Percentiles rank a stretch among this genome's conserved stretches.
These are phyloP conservation scores for Cabera pusaria DNA, from an alignment of 2,888 invertebrate species.

Conservation along the genomic window DNA sequence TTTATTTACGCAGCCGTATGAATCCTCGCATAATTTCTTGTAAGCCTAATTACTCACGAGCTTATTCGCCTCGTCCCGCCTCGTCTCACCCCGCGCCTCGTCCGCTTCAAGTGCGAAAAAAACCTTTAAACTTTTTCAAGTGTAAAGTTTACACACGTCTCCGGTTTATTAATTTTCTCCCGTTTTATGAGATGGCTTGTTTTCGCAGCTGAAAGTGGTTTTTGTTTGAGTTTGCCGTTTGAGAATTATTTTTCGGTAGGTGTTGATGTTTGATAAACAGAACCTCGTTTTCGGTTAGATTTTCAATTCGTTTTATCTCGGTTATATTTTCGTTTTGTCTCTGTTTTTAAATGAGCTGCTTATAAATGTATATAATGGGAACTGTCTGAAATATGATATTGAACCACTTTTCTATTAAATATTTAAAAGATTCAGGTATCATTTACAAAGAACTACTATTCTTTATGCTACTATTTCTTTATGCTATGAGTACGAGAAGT, in stretches of 20 bases:
- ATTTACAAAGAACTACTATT: no score
- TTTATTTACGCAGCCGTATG: conserved; percentile 18
- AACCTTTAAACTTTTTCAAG: conserved; percentile 58
- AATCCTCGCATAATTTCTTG: conserved; percentile 60
- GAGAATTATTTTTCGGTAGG: conserved; percentile 1
- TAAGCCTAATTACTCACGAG: conserved; percentile 72
- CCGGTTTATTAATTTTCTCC: conserved; percentile 26
- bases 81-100: conserved; percentile 35
- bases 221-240: conserved; percentile 5
- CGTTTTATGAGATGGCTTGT: conserved; percentile 16
- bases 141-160: conserved; percentile 49
- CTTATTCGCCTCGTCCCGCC: conserved; percentile 47
- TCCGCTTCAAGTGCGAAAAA: conserved; percentile 46
- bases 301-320: no score
- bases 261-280: no score
- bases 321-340: no score
- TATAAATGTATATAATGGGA: no score
- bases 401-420: no score
- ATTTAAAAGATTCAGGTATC: no score
- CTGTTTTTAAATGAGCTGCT: no score
- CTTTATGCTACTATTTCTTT: no score
- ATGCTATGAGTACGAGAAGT: no score
- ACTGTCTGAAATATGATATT: no score
- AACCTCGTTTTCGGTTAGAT: no score
- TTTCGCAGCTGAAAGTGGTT: conserved; percentile 6